Percentiles rank a stretch among this genome's conserved stretches.
These are phyloP conservation scores for Leucosticte australis DNA, from an alignment of 2,113 vertebrate genomes.

Conservation along the genomic window DNA sequence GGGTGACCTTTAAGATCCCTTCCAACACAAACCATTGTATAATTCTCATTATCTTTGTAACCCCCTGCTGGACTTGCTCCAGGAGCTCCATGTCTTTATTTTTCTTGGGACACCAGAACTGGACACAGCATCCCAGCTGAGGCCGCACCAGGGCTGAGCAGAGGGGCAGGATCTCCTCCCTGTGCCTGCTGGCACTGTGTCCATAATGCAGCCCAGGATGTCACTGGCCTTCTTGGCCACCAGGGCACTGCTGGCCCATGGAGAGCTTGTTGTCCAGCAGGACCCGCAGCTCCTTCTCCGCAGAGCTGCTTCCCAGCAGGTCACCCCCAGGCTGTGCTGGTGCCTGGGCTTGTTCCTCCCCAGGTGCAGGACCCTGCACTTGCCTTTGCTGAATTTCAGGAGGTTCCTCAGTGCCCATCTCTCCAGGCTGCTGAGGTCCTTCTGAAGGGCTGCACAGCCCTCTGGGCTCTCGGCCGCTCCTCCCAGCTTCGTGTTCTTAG, in stretches of 20 bases:
- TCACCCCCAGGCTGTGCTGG: background rate
- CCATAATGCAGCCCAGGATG: fast-evolving
- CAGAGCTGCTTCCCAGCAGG: background rate
- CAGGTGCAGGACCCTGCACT: background rate
- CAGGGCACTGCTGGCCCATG: background rate
- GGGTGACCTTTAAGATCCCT: background rate
- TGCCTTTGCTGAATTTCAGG: background rate
- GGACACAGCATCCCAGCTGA: background rate
- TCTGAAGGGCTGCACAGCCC: background rate
- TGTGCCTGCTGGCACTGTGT: fast-evolving
- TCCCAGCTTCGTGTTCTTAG: background rate
- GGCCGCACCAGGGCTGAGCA: background rate
- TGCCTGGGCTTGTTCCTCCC: background rate
- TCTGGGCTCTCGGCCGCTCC: background rate
- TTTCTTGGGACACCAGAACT: background rate
- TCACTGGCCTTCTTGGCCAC: fast-evolving
- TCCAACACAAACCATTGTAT: background rate
- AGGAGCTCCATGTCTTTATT: background rate
- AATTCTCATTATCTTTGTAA: background rate
- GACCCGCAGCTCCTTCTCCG: background rate
- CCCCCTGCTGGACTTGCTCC: background rate
- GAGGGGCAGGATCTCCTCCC: background rate
- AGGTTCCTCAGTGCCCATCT: background rate
- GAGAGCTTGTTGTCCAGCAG: background rate
- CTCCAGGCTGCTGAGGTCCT: background rate